A percentile compares a stretch with the other conserved stretches of the same genome.
Evolutionary conservation across 2,888 invertebrate genomes (phyloP).

Genomic region (Watsonalla binaria): DNA sequence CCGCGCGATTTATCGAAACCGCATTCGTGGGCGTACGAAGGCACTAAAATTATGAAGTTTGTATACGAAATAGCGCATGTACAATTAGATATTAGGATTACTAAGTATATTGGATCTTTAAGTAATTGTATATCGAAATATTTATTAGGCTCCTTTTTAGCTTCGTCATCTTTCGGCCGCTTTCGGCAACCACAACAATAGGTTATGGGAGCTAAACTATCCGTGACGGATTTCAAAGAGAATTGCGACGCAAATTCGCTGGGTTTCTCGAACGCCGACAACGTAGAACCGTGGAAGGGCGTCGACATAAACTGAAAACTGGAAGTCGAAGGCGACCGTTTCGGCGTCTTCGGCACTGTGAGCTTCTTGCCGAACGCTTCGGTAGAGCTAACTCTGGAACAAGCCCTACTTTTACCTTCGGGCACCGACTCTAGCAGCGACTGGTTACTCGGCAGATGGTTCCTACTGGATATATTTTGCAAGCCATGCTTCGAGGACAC

Average conservation of each 20-base stretch:
- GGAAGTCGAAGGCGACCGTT: conserved; percentile 86
- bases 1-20: conserved; percentile 85
- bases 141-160: conserved; percentile 74
- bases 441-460: conserved; percentile 81
- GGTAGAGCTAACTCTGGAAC: conserved; percentile 50
- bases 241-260: conserved; percentile 88
- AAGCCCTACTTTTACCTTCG: conserved; percentile 66
- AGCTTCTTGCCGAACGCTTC: conserved; percentile 63
- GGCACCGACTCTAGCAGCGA: conserved; percentile 83
- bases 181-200: conserved; percentile 62
- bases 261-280: conserved; percentile 87
- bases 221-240: conserved; percentile 83
- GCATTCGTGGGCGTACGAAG: conserved; percentile 85
- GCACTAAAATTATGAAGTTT: conserved; percentile 89
- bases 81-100: conserved; percentile 90
- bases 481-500: conserved; percentile 58
- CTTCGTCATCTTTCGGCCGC: conserved; percentile 47
- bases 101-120: conserved; percentile 88
- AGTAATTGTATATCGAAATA: conserved; percentile 87
- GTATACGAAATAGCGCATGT: conserved; percentile 93
- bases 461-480: conserved; percentile 81
- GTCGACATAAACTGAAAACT: conserved; percentile 92
- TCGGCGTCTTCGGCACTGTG: conserved; percentile 72
- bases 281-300: conserved; percentile 90
- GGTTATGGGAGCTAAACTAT: conserved; percentile 68